Evolutionary conservation across 2,797 vertebrate species (phyloP).

Genomic region (Otus scops): DNA sequence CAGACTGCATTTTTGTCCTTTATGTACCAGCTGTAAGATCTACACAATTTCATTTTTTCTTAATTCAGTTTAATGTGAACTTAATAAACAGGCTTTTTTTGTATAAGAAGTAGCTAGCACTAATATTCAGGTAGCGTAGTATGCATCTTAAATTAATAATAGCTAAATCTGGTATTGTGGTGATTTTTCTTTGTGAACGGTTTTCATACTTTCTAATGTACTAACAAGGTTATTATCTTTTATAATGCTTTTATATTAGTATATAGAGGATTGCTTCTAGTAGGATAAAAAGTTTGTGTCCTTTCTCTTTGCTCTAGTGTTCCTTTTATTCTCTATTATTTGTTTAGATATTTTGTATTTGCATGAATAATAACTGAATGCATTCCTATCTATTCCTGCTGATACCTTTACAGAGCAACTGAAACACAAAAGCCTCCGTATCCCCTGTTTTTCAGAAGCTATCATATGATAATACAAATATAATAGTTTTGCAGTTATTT

Average conservation of each 20-base stretch:
- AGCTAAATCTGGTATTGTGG: not conserved
- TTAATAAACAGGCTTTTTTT: not conserved
- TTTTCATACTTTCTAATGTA: not conserved
- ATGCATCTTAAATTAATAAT: not conserved
- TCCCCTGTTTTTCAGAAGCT: not conserved
- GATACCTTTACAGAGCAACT: not conserved
- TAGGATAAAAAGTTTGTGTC: not conserved
- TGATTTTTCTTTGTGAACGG: constrained; percentile 11
- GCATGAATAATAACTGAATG: not conserved
- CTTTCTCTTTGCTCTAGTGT: not conserved
- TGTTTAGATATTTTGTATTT: not conserved
- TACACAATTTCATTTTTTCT: not conserved
- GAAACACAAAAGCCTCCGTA: not conserved
- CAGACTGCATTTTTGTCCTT: not conserved
- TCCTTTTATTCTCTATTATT: not conserved
- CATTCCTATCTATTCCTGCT: not conserved
- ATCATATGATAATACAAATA: not conserved
- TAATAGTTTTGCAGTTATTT: not conserved
- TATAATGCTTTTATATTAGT: not conserved
- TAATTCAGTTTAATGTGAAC: not conserved
- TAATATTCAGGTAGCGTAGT: not conserved
- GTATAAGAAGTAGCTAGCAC: not conserved
- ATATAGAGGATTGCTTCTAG: not conserved
- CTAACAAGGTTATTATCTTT: not conserved
- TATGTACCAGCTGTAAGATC: not conserved